Evolutionary conservation across 2,797 vertebrate species (phyloP), one percentile per base, ranked within the genome.

Genomic region (Pelodytes ibericus): DNA sequence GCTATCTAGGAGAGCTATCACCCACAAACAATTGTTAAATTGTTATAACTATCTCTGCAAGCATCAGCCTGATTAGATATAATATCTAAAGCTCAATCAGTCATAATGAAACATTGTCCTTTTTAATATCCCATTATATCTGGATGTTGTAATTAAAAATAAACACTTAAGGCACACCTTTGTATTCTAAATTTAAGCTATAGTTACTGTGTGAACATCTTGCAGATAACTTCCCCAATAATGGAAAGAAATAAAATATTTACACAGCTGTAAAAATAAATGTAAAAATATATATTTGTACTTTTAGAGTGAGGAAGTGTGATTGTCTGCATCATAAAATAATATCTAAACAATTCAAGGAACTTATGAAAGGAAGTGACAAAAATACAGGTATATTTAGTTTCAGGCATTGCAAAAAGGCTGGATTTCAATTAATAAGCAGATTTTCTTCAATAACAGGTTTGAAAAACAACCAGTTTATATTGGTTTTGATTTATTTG

Each of bases 361-460:
- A 75, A 75, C 65, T 75, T 36, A 39, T 4, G 41, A 69, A 61
- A 39, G 57, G 41, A 75, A 69, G 61, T 51, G 22, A 39, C 20
- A 49, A 25, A 66, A 41, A 59, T 69, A 56, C 57, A 75, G 64
- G 73, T 75, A 75, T 68, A 62, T 75, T 69, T 75, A 75, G 65
- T 62, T 27, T 39, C 5, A 39, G 18, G 31, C 33, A 15, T 20
- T 24, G 20, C 24, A 20, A 25, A 62, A 61, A 47, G 56, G 27
- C 51, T 49, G 39, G 27, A 33, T 75, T 61, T 68, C 39, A 75
- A n/a, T 15, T n/a, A 33, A 25, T 44, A 31, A 39, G 49, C 30
- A 67, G 16, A 65, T 67, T 75, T 49, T 39, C 30, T 15, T 53
- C 6, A 15, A 3, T 44, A 44, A 11, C 16, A 1, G 49, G 61